phyloP scores from a whole-genome alignment of 2,888 invertebrate species.

The Diarsia dahlii region DNA sequence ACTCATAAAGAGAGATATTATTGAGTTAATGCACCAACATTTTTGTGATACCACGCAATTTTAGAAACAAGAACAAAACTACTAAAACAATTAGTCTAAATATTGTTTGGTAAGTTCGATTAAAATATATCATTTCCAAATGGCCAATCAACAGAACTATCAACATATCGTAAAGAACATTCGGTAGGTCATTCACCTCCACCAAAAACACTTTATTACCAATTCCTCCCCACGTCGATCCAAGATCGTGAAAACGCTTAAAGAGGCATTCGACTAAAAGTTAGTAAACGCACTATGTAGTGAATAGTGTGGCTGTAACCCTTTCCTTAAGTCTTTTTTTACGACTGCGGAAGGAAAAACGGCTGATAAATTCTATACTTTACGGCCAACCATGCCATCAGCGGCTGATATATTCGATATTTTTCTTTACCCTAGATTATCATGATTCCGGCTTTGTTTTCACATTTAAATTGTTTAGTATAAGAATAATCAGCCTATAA shows the following conservation, averaged over 20 bases:
- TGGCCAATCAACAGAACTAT: background rate
- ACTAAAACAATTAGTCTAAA: too few relatives aligned
- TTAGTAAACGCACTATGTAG: conserved; percentile 22
- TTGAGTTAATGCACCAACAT: too few relatives aligned
- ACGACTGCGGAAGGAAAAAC: conserved; percentile 14
- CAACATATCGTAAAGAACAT: background rate
- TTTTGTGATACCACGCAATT: too few relatives aligned
- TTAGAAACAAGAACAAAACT: background rate
- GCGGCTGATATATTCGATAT: background rate
- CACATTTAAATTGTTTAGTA: too few relatives aligned
- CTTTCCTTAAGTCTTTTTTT: conserved; percentile 39
- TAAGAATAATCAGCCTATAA: too few relatives aligned
- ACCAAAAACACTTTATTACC: conserved; percentile 4
- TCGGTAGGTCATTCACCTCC: background rate
- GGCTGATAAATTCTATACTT: conserved; percentile 19
- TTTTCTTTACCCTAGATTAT: background rate
- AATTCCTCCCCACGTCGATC: background rate
- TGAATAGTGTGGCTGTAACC: conserved; percentile 35
- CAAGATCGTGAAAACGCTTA: conserved; percentile 19
- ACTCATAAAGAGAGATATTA: too few relatives aligned
- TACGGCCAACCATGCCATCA: conserved; percentile 2
- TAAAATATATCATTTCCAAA: background rate
- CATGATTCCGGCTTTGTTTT: too few relatives aligned
- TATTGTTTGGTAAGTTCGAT: background rate
- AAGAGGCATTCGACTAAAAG: conserved; percentile 4